These are phyloP conservation scores for Pediacus dermestoides DNA, from an alignment of 2,888 invertebrate species.

Conservation along the genomic window DNA sequence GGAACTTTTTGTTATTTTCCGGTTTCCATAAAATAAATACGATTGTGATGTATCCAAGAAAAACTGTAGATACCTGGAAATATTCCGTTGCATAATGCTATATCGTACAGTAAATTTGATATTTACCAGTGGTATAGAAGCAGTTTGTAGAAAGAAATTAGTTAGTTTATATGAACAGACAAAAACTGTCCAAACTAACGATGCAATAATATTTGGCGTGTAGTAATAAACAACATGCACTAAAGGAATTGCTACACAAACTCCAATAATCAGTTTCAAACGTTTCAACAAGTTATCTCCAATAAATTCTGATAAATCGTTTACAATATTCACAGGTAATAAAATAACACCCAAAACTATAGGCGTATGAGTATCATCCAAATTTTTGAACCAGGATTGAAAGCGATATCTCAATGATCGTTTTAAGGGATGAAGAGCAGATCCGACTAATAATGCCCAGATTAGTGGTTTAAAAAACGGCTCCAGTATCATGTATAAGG, in stretches of 20 bases:
- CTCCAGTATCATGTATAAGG: conserved; percentile 79
- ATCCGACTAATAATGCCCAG: conserved; percentile 96
- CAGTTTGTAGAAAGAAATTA: background rate
- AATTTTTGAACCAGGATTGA: conserved; percentile 72
- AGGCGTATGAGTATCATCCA: conserved; percentile 66
- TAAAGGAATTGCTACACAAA: conserved; percentile 49
- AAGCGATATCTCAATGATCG: conserved; percentile 71
- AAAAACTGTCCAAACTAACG: conserved; percentile 54
- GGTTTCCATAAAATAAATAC: conserved; percentile 75
- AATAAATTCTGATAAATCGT: conserved; percentile 70
- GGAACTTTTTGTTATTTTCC: conserved; percentile 62
- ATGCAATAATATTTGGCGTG: conserved; percentile 63
- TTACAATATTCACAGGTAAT: conserved; percentile 73
- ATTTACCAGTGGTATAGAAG: conserved; percentile 16
- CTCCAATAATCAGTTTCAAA: conserved; percentile 56
- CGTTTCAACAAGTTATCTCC: conserved; percentile 69
- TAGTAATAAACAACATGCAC: conserved; percentile 66
- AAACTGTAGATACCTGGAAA: conserved; percentile 63
- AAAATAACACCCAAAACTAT: conserved; percentile 57
- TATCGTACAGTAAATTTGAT: conserved; percentile 9
- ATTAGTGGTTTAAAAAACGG: conserved; percentile 91
- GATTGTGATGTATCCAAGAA: conserved; percentile 66
- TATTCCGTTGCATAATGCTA: conserved; percentile 7
- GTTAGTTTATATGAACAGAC: background rate
- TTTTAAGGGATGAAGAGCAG: conserved; percentile 94